Conservation (phyloP, 2,888 invertebrate genomes). For the Cylloceria caligata region DNA sequence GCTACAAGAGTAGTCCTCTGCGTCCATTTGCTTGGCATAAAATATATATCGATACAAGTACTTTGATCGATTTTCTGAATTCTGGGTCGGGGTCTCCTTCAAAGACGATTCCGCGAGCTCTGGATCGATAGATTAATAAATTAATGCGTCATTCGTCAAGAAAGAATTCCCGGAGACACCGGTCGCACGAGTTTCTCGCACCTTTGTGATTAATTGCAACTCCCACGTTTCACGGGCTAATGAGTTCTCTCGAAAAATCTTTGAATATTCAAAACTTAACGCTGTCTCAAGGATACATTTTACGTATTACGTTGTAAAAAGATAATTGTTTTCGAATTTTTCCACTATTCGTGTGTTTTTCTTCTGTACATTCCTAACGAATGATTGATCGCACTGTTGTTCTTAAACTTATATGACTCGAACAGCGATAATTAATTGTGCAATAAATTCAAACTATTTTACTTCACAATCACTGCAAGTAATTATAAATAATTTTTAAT, state of each 20-base stretch:
- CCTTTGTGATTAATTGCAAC: constrained; percentile 47
- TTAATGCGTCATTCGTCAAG: constrained; percentile 29
- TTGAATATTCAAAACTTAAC: constrained; percentile 20
- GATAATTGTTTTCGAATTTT: neutral
- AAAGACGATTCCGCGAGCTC: constrained; percentile 19
- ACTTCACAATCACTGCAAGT: too few species aligned
- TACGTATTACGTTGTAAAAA: neutral
- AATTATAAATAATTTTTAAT: too few species aligned
- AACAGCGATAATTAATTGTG: neutral
- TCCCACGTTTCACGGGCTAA: constrained; percentile 17
- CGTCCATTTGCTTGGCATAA: constrained; percentile 14
- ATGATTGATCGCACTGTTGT: constrained; percentile 1
- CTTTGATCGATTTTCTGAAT: constrained; percentile 50
- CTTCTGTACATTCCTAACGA: too few species aligned
- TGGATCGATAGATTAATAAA: constrained; percentile 36
- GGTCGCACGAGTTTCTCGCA: constrained; percentile 38
- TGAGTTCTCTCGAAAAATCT: constrained; percentile 21
- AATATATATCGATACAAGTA: constrained; percentile 2
- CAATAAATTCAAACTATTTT: too few species aligned
- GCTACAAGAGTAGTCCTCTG: neutral
- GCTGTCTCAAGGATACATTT: constrained; percentile 5
- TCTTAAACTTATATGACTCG: neutral
- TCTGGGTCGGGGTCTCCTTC: constrained; percentile 54
- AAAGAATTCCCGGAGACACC: constrained; percentile 11
- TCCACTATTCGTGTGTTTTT: neutral